Conservation (phyloP, 2,113 vertebrate genomes). For the Lepus americanus region DNA sequence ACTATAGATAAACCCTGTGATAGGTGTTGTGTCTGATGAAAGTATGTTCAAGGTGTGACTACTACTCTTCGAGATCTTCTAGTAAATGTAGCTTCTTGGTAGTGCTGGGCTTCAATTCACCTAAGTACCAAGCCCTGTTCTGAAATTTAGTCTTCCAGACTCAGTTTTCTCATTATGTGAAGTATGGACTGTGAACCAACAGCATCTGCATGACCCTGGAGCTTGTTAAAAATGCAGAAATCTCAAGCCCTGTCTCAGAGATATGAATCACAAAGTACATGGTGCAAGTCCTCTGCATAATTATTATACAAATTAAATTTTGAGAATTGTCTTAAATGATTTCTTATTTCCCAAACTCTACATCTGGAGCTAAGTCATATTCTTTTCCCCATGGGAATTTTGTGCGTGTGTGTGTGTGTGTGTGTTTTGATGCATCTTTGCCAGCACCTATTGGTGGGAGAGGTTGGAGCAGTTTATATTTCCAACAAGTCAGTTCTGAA, state of each 20-base stretch:
- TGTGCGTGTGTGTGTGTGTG: no score
- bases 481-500: not conserved
- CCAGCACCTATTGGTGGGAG: not conserved
- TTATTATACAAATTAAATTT: not conserved
- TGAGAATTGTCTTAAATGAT: not conserved
- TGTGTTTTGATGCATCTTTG: not conserved
- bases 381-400: not conserved
- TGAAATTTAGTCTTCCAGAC: not conserved
- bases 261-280: not conserved
- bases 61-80: not conserved
- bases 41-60: not conserved
- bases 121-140: not conserved
- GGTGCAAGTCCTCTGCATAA: not conserved
- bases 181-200: not conserved
- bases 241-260: not conserved
- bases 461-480: not conserved
- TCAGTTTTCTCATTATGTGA: not conserved
- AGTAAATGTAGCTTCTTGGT: not conserved
- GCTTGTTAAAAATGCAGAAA: not conserved
- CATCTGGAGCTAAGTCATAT: not conserved
- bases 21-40: slow-evolving; percentile 8
- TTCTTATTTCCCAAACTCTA: not conserved
- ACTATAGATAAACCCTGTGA: not conserved
- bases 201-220: not conserved
- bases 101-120: not conserved